Base-by-base conservation (phyloP, 2,797 vertebrate species). In the Gobio occitaniae region DNA sequence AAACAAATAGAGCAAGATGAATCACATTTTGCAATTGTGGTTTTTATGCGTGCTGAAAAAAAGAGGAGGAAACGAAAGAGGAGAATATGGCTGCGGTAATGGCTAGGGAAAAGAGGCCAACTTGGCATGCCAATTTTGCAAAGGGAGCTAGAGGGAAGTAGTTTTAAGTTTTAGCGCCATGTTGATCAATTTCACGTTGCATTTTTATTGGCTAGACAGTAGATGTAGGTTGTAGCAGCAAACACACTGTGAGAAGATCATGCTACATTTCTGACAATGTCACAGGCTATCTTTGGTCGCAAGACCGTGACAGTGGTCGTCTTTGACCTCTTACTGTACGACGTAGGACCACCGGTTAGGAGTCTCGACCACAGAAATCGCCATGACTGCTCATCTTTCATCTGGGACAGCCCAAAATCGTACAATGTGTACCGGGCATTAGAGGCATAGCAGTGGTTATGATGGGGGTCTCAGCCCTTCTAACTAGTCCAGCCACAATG, bases 391-490 rank as follows among this genome's bases (percentile, higher is more conserved):
- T 59, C 56, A 59, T 59, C 21, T 59, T 59, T n/a, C 3, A 3
- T n/a, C 56, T 59, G 21, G 56, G 56, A n/a, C 21, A n/a, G 19
- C 54, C 4, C 54, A 56, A 56, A 56, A 56, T 21, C 8, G 2
- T 8, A 56, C 54, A 56, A 56, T 21, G 19, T 56, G 54, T 56
- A 56, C 19, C 8, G 17, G 52, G 17, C 89, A 90, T 90, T 84
- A 90, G 50, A 72, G 29, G 77, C 2, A 85, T 68, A 65, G 69
- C 17, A 82, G n/a, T n/a, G 38, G 6, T 78, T 17, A 17, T 32
- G 25, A 78, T n/a, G 70, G 47, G 15, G 25, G 21, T 47, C 69
- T 70, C 3, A 4, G 13, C 13, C 6, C 44, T 6, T 25, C 38
- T 61, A 61, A 61, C 59, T n/a, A 16, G 19, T n/a, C 32, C 36